phyloP scores from a whole-genome alignment of 2,113 vertebrate genomes.

The Benitochromis conjunctus region DNA sequence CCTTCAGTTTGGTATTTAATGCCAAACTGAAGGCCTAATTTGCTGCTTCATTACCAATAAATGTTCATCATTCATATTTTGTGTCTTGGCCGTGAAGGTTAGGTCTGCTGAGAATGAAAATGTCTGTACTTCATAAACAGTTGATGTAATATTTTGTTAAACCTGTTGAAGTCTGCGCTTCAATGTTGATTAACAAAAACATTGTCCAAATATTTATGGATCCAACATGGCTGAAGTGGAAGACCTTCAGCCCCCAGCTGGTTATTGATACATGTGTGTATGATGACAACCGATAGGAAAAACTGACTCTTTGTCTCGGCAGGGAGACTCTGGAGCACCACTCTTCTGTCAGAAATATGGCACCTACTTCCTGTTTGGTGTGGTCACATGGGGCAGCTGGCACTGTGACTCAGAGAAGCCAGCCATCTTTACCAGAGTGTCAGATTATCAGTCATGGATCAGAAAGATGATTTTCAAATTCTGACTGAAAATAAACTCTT shows the following conservation, averaged over 20 bases:
- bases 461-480: not conserved
- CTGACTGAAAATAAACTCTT: conserved; percentile 6
- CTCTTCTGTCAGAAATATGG: conserved; percentile 55
- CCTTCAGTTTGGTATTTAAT: not conserved
- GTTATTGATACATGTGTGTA: not conserved
- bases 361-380: conserved; percentile 65
- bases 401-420: conserved; percentile 51
- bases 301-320: not conserved
- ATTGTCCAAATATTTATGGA: not conserved
- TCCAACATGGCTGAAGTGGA: not conserved
- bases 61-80: not conserved
- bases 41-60: not conserved
- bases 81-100: not conserved
- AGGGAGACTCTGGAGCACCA: conserved; percentile 67
- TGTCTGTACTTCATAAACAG: not conserved
- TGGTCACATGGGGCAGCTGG: conserved; percentile 58
- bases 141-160: not conserved
- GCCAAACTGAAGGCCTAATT: not conserved
- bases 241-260: not conserved
- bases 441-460: conserved; percentile 53
- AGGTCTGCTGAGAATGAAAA: not conserved
- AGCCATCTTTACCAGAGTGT: conserved; percentile 55
- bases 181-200: not conserved
- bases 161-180: not conserved
- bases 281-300: not conserved